Percentiles rank a stretch among this genome's conserved stretches.
phyloP scores from a whole-genome alignment of 1,140 invertebrate genomes.

The Oedothorax gibbosus region DNA sequence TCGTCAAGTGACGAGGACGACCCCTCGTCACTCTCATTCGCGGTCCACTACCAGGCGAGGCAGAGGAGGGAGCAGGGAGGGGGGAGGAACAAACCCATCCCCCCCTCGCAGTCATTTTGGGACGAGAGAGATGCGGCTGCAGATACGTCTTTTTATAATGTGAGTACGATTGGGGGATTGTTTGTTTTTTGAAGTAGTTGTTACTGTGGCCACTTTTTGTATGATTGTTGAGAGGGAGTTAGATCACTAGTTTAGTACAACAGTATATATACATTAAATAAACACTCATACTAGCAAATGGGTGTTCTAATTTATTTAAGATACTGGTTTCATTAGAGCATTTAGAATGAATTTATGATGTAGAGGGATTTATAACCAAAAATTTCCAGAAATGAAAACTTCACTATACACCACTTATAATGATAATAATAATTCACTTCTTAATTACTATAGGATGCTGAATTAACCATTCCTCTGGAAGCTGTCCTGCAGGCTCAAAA shows the following conservation, averaged over 20 bases:
- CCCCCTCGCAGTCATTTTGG: slow-evolving; percentile 42
- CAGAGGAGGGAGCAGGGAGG: slow-evolving; percentile 3
- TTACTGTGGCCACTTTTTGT: too few relatives aligned
- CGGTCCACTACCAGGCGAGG: slow-evolving; percentile 30
- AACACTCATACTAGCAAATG: too few relatives aligned
- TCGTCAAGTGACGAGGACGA: slow-evolving; percentile 12
- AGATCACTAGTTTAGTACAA: too few relatives aligned
- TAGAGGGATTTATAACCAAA: too few relatives aligned
- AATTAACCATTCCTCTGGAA: slow-evolving; percentile 62
- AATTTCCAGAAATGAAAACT: too few relatives aligned
- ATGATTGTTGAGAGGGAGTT: too few relatives aligned
- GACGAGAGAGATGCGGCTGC: not conserved
- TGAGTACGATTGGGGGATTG: not conserved
- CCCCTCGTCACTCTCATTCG: slow-evolving; percentile 11
- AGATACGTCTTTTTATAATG: slow-evolving; percentile 31
- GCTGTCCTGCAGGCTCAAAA: slow-evolving; percentile 50
- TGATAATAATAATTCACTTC: not conserved
- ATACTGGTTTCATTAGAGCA: too few relatives aligned
- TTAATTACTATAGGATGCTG: slow-evolving; percentile 26
- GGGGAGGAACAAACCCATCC: slow-evolving; percentile 37
- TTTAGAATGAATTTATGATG: too few relatives aligned
- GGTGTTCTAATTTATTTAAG: too few relatives aligned
- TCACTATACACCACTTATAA: too few relatives aligned
- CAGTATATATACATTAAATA: too few relatives aligned
- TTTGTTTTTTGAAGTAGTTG: too few relatives aligned